A percentile compares a stretch with the other conserved stretches of the same genome.
Evolutionary conservation across 2,888 invertebrate genomes (phyloP).

Genomic region (Zelleria hepariella): DNA sequence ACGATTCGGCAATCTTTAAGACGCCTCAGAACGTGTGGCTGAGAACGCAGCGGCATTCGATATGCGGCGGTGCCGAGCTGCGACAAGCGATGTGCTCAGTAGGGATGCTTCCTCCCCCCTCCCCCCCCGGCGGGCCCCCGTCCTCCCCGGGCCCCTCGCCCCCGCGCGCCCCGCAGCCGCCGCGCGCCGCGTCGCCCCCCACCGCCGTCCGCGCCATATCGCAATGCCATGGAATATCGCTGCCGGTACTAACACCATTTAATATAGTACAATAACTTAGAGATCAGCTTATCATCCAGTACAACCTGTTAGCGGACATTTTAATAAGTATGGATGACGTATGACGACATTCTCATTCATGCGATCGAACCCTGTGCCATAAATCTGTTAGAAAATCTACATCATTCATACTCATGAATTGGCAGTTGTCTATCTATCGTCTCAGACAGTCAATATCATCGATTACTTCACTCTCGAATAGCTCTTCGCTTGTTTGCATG

Average conservation of each 20-base stretch:
- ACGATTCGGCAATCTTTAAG: constrained; percentile 55
- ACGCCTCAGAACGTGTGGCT: constrained; percentile 57
- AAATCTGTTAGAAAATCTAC: neutral
- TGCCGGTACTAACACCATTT: constrained; percentile 74
- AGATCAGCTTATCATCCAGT: neutral
- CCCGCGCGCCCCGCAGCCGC: constrained; percentile 38
- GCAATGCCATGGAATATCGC: constrained; percentile 70
- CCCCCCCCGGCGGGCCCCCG: constrained; percentile 9
- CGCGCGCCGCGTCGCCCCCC: constrained; percentile 52
- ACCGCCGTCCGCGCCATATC: constrained; percentile 64
- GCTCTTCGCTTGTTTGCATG: constrained; percentile 42
- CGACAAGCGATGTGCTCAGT: constrained; percentile 15
- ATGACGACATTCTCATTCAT: neutral
- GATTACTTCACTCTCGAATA: constrained; percentile 17
- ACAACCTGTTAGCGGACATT: neutral
- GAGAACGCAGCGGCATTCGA: constrained; percentile 49
- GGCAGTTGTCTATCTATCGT: neutral
- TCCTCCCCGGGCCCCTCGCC: constrained; percentile 19
- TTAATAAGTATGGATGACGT: constrained; percentile 1
- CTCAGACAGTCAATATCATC: neutral
- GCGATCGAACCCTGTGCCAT: neutral
- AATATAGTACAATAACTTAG: constrained; percentile 46
- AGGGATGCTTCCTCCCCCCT: constrained; percentile 5
- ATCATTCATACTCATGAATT: neutral
- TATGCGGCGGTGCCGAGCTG: constrained; percentile 38